Base-by-base conservation (phyloP, 1,140 invertebrate species). In the Drosophila guanche region DNA sequence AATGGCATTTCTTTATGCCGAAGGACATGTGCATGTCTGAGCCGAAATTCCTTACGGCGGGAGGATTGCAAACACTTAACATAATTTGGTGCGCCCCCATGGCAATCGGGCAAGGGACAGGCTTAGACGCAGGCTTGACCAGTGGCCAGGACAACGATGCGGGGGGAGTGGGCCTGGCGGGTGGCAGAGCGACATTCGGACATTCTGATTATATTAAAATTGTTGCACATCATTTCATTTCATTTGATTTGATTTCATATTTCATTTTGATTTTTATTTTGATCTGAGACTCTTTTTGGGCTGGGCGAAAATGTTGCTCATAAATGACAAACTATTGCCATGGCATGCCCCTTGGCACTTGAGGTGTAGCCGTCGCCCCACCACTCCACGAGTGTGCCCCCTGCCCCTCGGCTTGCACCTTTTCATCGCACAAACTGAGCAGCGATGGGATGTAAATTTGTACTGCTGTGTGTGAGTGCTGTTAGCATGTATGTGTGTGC, bases 151-250 rank as follows among this genome's bases (percentile, higher is more conserved):
- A 70, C 73, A 70, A 85, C 75, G 16, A 20, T 1, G 1, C 16
- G 16, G 16, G 16, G 16, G 16, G 16, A 20, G 16, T 1, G 16
- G 16, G 16, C 16, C 0, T 20, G 16, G 16, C 16, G 16, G 16
- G 16, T 20, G 16, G 16, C 16, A 20, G 12, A 29, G 27, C 7
- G 16, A 6, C 27, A 48, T 46, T 25, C 29, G 16, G 16, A 16
- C 53, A 78, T 72, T 51, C 52, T 70, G 54, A 47, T 43, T 56
- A 88, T 88, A 86, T 86, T 78, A 83, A 63, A 68, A 74, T 86
- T 81, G 43, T 73, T 81, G 83, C 80, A 81, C 68, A 86, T 88
- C 73, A 85, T 77, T 78, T 74, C 33, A 37, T 37, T 25, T 47
- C 48, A 67, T 77, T 77, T 77, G 48, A 76, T 76, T 75, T 74